phyloP scores from a whole-genome alignment of 2,113 vertebrate genomes.

The Bagarius yarrelli region DNA sequence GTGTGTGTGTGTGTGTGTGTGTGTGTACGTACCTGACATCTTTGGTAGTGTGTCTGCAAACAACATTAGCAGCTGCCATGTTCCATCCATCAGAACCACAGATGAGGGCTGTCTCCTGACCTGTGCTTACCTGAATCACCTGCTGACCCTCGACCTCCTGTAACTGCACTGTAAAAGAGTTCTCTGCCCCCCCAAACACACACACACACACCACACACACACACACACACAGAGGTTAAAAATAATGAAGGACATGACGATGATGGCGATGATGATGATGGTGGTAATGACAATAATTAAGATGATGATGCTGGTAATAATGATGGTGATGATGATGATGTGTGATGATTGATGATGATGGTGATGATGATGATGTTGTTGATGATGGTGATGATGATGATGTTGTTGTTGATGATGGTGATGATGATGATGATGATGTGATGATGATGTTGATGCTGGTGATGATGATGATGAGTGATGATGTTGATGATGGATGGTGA shows the following conservation, averaged over 20 bases:
- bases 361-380: not conserved
- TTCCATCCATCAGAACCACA: slow-evolving; percentile 1
- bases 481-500: no score
- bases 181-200: not conserved
- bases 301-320: not conserved
- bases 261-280: not conserved
- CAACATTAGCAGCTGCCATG: not conserved
- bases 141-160: not conserved
- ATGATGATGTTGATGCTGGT: no score
- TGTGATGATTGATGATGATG: not conserved
- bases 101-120: not conserved
- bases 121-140: not conserved
- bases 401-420: not conserved
- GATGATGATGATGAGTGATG: no score
- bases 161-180: not conserved
- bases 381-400: not conserved
- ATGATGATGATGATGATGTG: not conserved
- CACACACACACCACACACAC: not conserved
- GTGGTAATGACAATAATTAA: not conserved
- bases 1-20: not conserved
- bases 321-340: not conserved
- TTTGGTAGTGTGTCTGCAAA: not conserved
- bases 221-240: not conserved
- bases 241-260: not conserved
- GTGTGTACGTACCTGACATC: not conserved